Conservation (phyloP, 2,797 vertebrate genomes). For the Sebastes paucispinis region DNA sequence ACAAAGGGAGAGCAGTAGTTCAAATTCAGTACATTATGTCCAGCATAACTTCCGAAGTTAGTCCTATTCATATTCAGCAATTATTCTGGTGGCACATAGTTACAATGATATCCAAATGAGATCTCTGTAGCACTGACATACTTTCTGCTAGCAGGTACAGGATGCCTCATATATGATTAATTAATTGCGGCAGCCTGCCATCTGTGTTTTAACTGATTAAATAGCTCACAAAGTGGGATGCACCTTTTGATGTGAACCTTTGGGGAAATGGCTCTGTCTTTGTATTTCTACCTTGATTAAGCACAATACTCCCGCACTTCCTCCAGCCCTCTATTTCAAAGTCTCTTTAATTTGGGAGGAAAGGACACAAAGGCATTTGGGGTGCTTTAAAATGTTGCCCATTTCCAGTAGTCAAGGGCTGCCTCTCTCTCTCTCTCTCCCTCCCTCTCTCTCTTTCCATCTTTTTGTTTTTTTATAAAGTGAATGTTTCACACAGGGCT, state of each 20-base stretch:
- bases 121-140: constrained; percentile 84
- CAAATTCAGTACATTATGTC: constrained; percentile 46
- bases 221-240: constrained; percentile 85
- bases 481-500: constrained; percentile 78
- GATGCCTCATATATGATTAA: constrained; percentile 86
- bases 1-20: constrained; percentile 36
- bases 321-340: constrained; percentile 78
- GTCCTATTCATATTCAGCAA: constrained; percentile 59
- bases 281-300: constrained; percentile 86
- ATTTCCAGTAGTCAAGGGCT: constrained; percentile 73
- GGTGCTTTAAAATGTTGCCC: constrained; percentile 78
- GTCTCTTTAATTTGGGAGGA: constrained; percentile 83
- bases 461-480: constrained; percentile 61
- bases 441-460: neutral
- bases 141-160: constrained; percentile 82
- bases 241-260: constrained; percentile 87
- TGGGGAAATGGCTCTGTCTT: constrained; percentile 76
- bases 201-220: constrained; percentile 89
- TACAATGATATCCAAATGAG: constrained; percentile 80
- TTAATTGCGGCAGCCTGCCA: constrained; percentile 86
- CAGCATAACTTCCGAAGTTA: constrained; percentile 45
- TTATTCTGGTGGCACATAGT: constrained; percentile 70
- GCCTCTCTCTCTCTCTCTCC: constrained; percentile 19
- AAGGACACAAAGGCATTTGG: constrained; percentile 78
- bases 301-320: constrained; percentile 78